Base-by-base conservation (phyloP, 2,888 invertebrate species). In the Biston stratarius region DNA sequence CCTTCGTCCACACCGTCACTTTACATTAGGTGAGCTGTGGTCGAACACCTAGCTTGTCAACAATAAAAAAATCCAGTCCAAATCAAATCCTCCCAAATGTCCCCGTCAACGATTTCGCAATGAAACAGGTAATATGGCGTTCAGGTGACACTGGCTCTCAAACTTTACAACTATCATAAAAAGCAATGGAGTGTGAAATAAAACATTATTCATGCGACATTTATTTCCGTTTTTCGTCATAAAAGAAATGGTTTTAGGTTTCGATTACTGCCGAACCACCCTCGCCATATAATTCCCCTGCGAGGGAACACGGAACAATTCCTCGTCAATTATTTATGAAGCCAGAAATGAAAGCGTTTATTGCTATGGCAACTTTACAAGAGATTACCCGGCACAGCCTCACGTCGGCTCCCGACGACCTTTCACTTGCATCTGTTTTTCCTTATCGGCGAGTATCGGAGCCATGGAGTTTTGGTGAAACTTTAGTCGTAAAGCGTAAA, bases 141-240 rank as follows among this genome's bases (percentile, higher is more conserved):
- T 34, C 63, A 64, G 59, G 64, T 64, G 59, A 52, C 58, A 52
- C 45, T 34, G 59, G 59, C 52, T 53, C 53, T 64, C 65, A 56
- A 61, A 56, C 47, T 61, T 66, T 61, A 66, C 40, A n/a, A 56
- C 49, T 53, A 33, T 51, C 56, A 45, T 66, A 61, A 66, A 66
- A 38, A 66, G 38, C 45, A 67, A 67, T 61, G 66, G 58, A 47
- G 66, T 58, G 58, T 52, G 61, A 52, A 67, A 67, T 66, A 66
- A 66, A 57, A 45, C 57, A 66, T 66, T 57, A 66, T 66, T 66
- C 66, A 57, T 61, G 56, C 56, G 66, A 47, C 56, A 61, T 61
- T 66, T 66, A 65, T 61, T 61, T 38, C 61, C 60, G 48, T 56
- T 65, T 65, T 56, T 53, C 47, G 36, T 52, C 45, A 51, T 38